A percentile compares a stretch with the other conserved stretches of the same genome.
These are phyloP conservation scores for Masnerella sp. DNA, from an alignment of 2,888 invertebrate genomes.

Conservation along the genomic window DNA sequence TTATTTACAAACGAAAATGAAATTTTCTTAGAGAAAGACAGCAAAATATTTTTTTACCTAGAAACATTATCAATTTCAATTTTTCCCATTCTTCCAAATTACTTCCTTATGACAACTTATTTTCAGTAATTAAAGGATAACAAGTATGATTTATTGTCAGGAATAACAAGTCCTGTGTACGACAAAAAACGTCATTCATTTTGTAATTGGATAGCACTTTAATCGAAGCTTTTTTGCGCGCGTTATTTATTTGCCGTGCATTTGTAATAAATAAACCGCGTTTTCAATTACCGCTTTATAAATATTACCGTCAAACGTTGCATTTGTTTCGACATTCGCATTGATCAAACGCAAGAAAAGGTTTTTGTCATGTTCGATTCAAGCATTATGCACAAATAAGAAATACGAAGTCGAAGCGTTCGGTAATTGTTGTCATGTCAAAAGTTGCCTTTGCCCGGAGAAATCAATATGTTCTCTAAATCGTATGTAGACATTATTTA, in stretches of 20 bases:
- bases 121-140: slow-evolving; percentile 28
- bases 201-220: slow-evolving; percentile 16
- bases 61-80: too few species aligned
- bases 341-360: neutral
- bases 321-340: neutral
- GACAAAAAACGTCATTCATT: slow-evolving; percentile 11
- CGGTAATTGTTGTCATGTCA: slow-evolving; percentile 26
- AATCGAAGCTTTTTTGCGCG: neutral
- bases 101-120: slow-evolving; percentile 6
- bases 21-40: too few species aligned
- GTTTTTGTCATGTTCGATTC: neutral
- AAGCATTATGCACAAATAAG: too few species aligned
- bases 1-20: too few species aligned
- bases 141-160: slow-evolving; percentile 14
- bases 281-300: too few species aligned
- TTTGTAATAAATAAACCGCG: neutral
- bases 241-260: neutral
- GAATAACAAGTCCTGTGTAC: slow-evolving; percentile 10
- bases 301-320: neutral
- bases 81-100: too few species aligned
- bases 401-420: neutral
- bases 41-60: too few species aligned
- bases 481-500: slow-evolving; percentile 38
- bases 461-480: slow-evolving; percentile 43
- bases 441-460: neutral